Conservation (phyloP, 2,113 vertebrate genomes). For the Daphoenositta chrysoptera region DNA sequence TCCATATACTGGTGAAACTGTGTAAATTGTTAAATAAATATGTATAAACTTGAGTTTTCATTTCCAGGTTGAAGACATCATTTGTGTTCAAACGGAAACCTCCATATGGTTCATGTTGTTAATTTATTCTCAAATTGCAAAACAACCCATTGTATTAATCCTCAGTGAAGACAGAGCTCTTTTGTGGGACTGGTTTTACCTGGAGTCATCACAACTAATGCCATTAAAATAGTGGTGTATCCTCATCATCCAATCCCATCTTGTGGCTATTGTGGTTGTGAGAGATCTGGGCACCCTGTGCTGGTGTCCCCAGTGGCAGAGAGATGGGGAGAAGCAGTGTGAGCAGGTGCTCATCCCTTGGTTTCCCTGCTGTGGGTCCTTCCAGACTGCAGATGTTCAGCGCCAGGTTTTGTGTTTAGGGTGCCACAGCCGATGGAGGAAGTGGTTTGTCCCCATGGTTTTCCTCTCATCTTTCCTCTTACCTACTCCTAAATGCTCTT, state of each 20-base stretch:
- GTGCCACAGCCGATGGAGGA: not conserved
- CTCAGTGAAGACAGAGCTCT: not conserved
- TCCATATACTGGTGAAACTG: not conserved
- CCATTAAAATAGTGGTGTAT: not conserved
- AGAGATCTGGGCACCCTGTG: not conserved
- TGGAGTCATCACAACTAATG: not conserved
- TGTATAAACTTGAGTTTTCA: not conserved
- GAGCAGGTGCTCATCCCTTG: rapidly evolving
- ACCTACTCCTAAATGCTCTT: not conserved
- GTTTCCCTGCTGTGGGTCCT: not conserved
- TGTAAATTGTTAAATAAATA: not conserved
- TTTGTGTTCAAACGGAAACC: not conserved
- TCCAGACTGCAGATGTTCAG: not conserved
- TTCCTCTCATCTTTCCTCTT: not conserved
- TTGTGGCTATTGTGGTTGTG: not conserved
- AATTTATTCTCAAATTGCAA: not conserved
- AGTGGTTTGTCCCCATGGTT: not conserved
- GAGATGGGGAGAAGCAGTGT: not conserved
- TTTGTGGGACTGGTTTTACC: not conserved
- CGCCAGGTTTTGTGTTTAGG: rapidly evolving
- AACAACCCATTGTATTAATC: not conserved
- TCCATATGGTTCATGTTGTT: not conserved
- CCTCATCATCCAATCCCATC: not conserved
- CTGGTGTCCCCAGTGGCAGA: not conserved
- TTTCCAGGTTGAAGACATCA: not conserved